These are phyloP conservation scores for Gobio gobio DNA, from an alignment of 2,113 vertebrate species.

Conservation along the genomic window DNA sequence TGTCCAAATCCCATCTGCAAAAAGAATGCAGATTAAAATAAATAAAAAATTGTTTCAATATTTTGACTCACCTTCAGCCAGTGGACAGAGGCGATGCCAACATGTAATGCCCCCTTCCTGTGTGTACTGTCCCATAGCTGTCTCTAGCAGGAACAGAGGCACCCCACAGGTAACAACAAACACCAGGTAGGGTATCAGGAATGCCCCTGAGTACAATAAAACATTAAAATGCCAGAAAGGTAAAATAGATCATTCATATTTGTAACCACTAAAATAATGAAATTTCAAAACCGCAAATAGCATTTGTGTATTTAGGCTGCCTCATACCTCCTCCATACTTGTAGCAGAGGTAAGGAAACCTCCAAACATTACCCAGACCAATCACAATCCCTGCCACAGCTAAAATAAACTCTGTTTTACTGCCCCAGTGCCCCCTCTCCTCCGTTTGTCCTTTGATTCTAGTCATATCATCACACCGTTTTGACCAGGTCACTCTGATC, in stretches of 20 bases:
- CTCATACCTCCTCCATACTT: constrained; percentile 78
- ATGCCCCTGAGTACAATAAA: constrained; percentile 67
- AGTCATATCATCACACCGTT: background rate
- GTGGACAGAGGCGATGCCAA: constrained; percentile 74
- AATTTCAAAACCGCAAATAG: background rate
- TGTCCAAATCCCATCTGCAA: background rate
- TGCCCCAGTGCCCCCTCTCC: constrained; percentile 75
- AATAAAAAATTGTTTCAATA: background rate
- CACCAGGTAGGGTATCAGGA: constrained; percentile 76
- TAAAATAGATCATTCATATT: background rate
- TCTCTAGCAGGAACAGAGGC: constrained; percentile 76
- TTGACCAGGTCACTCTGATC: background rate
- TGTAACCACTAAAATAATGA: background rate
- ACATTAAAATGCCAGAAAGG: background rate
- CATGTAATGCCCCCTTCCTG: constrained; percentile 70
- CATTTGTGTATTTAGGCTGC: background rate
- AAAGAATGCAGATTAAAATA: background rate
- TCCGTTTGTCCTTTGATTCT: constrained; percentile 35
- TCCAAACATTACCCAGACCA: constrained; percentile 78
- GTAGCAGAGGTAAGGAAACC: constrained; percentile 79
- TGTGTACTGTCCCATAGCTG: constrained; percentile 71
- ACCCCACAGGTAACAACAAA: constrained; percentile 74
- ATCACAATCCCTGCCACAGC: constrained; percentile 74
- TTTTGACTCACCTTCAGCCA: constrained; percentile 69
- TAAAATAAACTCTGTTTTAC: constrained; percentile 73